Evolutionary conservation across 1,140 invertebrate species (phyloP), one percentile per base, ranked within the genome.

Genomic region (Atta texana): DNA sequence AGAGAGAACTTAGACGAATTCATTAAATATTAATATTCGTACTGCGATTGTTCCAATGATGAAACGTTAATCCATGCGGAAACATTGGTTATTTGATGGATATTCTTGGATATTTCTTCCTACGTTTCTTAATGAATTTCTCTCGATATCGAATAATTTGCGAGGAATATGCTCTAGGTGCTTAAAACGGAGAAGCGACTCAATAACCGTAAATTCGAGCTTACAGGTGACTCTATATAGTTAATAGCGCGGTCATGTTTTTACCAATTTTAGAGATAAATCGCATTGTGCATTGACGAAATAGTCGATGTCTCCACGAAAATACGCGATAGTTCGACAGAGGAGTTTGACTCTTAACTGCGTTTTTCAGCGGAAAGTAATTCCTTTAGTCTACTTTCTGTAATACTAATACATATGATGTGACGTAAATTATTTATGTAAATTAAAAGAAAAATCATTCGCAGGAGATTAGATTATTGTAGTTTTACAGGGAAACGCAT

Each of bases 1-100:
- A 59, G 71, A 63, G 64, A 80, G 69, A 88, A 76, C 57, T 86
- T 89, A 88, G 75, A 49, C 39, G 69, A 89, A 89, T 88, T 88
- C 85, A 77, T 53, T 78, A 88, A 69, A 88, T 72, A 51, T 88
- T 88, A 78, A 55, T 81, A 71, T 74, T 66, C 61, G 49, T 63
- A 55, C 21, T 34, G 39, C 39, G 63, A 69, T 86, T 68, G 34
- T 51, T 24, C 24, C 18, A 16, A 49, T n/a, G 24, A 68, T 39
- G 55, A 63, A 44, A 59, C 72, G 72, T 39, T 28, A 34, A 55
- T 3, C 31, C 31, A 61, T 10, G 18, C 14, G 6, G n/a, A 39
- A 86, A 68, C 14, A 21, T 14, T 18, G 31, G 66, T 39, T 81
- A 68, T 53, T 24, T 59, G n/a, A 51, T 78, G 24, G 24, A 72